A percentile compares a stretch with the other conserved stretches of the same genome.
Conservation (phyloP, 2,888 invertebrate species). For the Pycnomerus fuliginosus region DNA sequence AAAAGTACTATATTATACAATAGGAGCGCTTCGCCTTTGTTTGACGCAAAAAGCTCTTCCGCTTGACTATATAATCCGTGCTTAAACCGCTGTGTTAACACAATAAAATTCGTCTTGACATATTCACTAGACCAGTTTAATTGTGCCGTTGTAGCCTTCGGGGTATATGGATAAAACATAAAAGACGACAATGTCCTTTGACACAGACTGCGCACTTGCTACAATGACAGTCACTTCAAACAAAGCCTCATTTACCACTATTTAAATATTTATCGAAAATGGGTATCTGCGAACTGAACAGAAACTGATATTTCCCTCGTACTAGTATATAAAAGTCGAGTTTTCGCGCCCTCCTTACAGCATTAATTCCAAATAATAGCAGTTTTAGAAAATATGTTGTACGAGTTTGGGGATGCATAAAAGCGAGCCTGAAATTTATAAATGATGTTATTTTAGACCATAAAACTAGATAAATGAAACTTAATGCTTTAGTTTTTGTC, state of each 20-base stretch:
- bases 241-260: slow-evolving; percentile 4
- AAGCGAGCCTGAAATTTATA: too few species aligned
- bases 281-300: too few species aligned
- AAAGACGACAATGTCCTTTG: slow-evolving; percentile 9
- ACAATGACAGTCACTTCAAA: slow-evolving; percentile 8
- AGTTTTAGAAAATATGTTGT: slow-evolving; percentile 3
- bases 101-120: slow-evolving; percentile 6
- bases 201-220: slow-evolving; percentile 9
- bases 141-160: slow-evolving; percentile 4
- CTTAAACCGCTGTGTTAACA: neutral
- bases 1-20: too few species aligned
- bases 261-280: slow-evolving; percentile 11
- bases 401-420: slow-evolving; percentile 7
- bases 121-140: slow-evolving; percentile 8
- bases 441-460: too few species aligned
- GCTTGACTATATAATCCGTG: slow-evolving; percentile 1
- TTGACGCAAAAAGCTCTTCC: too few species aligned
- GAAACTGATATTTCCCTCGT: too few species aligned
- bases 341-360: slow-evolving; percentile 10
- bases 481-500: too few species aligned
- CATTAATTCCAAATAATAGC: slow-evolving; percentile 13
- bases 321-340: slow-evolving; percentile 14
- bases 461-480: too few species aligned
- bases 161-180: slow-evolving; percentile 11
- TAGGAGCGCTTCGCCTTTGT: too few species aligned